Conservation (phyloP, 2,113 vertebrate species). For the Cairina moschata region DNA sequence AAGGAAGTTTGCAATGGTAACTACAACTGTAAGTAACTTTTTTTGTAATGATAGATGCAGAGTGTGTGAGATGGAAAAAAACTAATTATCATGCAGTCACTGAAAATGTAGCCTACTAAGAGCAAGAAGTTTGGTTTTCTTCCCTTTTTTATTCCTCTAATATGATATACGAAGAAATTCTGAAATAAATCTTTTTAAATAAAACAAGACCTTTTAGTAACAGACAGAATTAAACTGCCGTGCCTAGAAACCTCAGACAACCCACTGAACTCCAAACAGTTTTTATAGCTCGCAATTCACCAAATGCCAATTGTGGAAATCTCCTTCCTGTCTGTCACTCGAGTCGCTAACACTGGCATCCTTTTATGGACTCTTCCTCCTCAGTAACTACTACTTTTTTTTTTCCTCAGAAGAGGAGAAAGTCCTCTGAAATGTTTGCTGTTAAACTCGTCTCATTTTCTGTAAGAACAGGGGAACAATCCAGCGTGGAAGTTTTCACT, state of each 20-base stretch:
- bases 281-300: constrained; percentile 68
- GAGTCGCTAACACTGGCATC: not conserved
- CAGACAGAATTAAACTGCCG: not conserved
- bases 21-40: not conserved
- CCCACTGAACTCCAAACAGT: not conserved
- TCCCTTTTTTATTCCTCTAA: not conserved
- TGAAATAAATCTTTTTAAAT: not conserved
- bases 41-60: not conserved
- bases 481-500: not conserved
- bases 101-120: not conserved
- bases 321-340: constrained; percentile 63
- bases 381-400: not conserved
- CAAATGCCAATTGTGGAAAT: constrained; percentile 39
- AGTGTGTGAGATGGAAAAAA: not conserved
- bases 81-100: not conserved
- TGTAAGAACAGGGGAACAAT: not conserved
- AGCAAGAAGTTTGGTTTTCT: not conserved
- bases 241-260: not conserved
- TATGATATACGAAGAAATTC: not conserved
- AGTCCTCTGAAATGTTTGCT: not conserved
- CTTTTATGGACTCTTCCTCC: constrained; percentile 39
- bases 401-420: not conserved
- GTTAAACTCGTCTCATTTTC: not conserved
- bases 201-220: not conserved
- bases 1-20: not conserved